Percentiles rank a stretch among this genome's conserved stretches.
phyloP scores from a whole-genome alignment of 2,797 vertebrate species.

The Eremophila alpestris region DNA sequence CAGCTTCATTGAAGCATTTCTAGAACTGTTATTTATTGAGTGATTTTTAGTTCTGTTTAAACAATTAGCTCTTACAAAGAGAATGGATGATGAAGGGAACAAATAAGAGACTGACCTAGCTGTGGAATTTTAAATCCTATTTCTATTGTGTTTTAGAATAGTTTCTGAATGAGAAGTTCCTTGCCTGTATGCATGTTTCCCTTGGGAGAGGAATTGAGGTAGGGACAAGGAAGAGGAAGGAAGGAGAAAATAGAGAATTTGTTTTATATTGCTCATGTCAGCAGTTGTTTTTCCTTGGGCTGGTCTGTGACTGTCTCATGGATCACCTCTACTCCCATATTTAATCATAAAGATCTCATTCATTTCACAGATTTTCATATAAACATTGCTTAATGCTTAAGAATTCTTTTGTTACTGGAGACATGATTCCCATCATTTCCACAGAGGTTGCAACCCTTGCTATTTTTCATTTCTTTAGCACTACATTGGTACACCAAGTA shows the following conservation, averaged over 20 bases:
- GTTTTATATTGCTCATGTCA: neutral
- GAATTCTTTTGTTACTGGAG: neutral
- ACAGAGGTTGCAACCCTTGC: neutral
- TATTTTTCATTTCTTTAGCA: neutral
- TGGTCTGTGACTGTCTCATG: neutral
- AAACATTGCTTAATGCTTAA: neutral
- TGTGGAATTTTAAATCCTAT: neutral
- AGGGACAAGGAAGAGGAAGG: neutral
- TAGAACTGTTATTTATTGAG: neutral
- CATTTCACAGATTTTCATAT: neutral
- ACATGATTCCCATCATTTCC: neutral
- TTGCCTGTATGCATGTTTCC: neutral
- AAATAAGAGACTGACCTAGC: neutral
- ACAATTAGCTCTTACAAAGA: neutral
- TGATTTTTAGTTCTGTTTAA: conserved; percentile 11
- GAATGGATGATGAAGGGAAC: neutral
- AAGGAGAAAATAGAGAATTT: neutral
- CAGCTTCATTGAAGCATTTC: neutral
- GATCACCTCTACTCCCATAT: neutral
- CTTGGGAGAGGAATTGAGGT: neutral
- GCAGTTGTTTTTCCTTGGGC: neutral
- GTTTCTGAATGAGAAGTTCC: neutral
- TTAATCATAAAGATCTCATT: neutral
- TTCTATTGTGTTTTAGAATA: neutral
- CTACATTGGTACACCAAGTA: neutral